Evolutionary conservation across 2,888 invertebrate genomes (phyloP).

Genomic region (Orchesella flavescens): DNA sequence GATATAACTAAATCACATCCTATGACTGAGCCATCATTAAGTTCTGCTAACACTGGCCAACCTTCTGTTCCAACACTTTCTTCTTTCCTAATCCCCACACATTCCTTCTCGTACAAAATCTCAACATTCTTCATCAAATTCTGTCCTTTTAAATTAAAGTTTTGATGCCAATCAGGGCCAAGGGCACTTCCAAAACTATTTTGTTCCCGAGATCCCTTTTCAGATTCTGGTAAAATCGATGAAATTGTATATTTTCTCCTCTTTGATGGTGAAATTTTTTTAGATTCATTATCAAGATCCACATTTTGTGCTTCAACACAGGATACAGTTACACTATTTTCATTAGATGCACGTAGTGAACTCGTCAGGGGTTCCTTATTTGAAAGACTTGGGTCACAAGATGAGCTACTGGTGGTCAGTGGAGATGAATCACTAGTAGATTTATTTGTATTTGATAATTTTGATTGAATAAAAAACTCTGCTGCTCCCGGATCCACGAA

Average conservation of each 20-base stretch:
- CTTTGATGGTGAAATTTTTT: constrained; percentile 24
- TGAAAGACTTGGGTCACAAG: too few relatives aligned
- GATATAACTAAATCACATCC: constrained; percentile 94
- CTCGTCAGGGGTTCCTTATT: neutral
- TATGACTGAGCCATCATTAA: constrained; percentile 83
- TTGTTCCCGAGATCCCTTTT: neutral
- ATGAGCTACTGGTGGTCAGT: neutral
- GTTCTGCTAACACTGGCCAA: constrained; percentile 82
- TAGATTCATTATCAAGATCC: neutral
- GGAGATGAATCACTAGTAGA: neutral
- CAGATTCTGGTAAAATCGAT: neutral
- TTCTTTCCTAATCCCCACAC: constrained; percentile 46
- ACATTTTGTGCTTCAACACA: neutral
- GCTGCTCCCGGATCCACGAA: constrained; percentile 98
- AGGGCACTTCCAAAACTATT: constrained; percentile 84
- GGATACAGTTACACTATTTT: neutral
- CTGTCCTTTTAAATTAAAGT: constrained; percentile 79
- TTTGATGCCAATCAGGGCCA: constrained; percentile 96
- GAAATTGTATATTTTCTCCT: constrained; percentile 75
- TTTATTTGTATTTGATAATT: constrained; percentile 18
- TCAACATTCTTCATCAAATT: constrained; percentile 75
- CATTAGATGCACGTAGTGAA: too few relatives aligned
- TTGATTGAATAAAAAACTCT: constrained; percentile 85
- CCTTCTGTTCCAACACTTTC: constrained; percentile 30
- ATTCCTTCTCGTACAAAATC: constrained; percentile 76